Base-by-base conservation (phyloP, 2,888 invertebrate genomes). In the Penaeus monodon region DNA sequence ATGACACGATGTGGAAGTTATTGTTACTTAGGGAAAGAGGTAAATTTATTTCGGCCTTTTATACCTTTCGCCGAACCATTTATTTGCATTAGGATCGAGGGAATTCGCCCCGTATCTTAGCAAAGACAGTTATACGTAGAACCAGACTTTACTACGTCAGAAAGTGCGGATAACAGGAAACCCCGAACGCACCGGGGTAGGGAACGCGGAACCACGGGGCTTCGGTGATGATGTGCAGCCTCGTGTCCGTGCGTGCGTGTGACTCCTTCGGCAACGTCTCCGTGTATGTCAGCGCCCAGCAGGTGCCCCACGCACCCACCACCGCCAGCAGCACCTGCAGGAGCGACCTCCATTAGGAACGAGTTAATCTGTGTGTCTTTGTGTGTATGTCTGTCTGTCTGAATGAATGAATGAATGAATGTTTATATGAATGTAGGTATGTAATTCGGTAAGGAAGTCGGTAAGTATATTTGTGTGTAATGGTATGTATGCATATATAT, bases 161-260 rank as follows among this genome's bases (percentile, higher is more conserved):
- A 38, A 44, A 10, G 44, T 44, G 44, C 44, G 44, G 10, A 44
- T 44, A 44, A 10, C 10, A 44, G 6, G 57, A 57, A 77, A 70
- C 57, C 20, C 44, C 20, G 24, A 64, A 89, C 92, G 92, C 92
- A 95, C 95, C 96, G 89, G 96, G 96, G 92, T 96, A 96, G 0
- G 96, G 96, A 22, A 97, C 91, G 38, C 96, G 93, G 91, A 97
- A 96, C 96, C 96, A 97, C 0, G 95, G 95, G 1, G 96, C 95
- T 91, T 95, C 94, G n/a, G 93, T 93, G 29, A 97, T 93, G 44
- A 89, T 85, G 1, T 74, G 63, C 14, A 86, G 64, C 0, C 88
- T 64, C 17, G 79, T 94, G 91, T 97, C 96, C 0, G 96, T 95
- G 88, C 96, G 93, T 0, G 96, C 96, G 0, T 95, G 94, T 92